phyloP scores from a whole-genome alignment of 1,140 invertebrate genomes.

The Drosophila elegans region DNA sequence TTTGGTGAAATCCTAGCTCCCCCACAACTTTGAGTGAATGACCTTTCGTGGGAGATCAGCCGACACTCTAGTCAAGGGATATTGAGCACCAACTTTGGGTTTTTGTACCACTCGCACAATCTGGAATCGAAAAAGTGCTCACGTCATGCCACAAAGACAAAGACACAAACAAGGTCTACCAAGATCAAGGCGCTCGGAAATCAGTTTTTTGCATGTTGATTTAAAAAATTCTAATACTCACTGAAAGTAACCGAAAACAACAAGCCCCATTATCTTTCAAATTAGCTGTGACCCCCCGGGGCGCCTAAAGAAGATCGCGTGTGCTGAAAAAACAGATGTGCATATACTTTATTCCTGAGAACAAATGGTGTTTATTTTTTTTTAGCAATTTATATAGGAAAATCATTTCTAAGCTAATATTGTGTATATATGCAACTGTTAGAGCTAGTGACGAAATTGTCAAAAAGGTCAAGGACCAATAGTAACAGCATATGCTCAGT shows the following conservation, averaged over 20 bases:
- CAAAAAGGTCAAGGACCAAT: no score
- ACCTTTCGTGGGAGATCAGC: constrained; percentile 13
- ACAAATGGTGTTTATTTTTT: not conserved
- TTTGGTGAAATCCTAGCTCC: constrained; percentile 24
- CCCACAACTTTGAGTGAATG: constrained; percentile 10
- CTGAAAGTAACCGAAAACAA: constrained; percentile 60
- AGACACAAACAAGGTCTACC: constrained; percentile 71
- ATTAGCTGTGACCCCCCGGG: constrained; percentile 56
- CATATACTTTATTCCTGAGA: constrained; percentile 7
- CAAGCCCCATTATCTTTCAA: constrained; percentile 66
- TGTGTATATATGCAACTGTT: not conserved
- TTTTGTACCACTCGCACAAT: constrained; percentile 20
- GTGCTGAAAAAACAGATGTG: constrained; percentile 37
- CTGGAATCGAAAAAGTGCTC: constrained; percentile 31
- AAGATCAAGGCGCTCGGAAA: constrained; percentile 72
- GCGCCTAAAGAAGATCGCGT: constrained; percentile 27
- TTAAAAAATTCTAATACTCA: constrained; percentile 43
- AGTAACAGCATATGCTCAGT: no score
- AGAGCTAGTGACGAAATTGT: not conserved
- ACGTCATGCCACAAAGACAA: constrained; percentile 57
- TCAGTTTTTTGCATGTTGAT: constrained; percentile 65
- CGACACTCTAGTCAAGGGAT: constrained; percentile 13
- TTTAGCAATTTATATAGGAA: no score
- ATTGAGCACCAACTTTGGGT: constrained; percentile 16
- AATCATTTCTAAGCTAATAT: not conserved